Evolutionary conservation across 1,140 invertebrate genomes (phyloP), one percentile per base, ranked within the genome.

Genomic region (Vanessa atalanta): DNA sequence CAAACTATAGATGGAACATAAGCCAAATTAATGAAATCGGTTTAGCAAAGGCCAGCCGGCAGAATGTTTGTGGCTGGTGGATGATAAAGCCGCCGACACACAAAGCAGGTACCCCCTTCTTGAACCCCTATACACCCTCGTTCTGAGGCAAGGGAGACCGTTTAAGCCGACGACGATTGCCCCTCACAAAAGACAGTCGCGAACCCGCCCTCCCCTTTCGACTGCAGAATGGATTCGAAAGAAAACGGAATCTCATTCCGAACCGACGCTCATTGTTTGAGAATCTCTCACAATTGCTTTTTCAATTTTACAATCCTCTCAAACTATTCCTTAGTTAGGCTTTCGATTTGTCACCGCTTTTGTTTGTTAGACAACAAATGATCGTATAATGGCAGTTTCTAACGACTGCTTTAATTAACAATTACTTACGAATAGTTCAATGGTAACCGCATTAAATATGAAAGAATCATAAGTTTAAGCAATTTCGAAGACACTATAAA

Each of bases 241-340:
- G 86, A 88, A 88, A 86, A 86, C 84, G 71, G 79, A 84, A 87
- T 88, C 80, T 81, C 84, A 83, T 86, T 87, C 76, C 81, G 76
- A 78, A 75, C 72, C 74, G 64, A 66, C 70, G 77, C 76, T 84
- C 82, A 83, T 87, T 90, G 88, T 88, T 87, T 86, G 86, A 79
- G 78, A 82, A 83, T 80, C 81, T 83, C 76, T 80, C 84, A 82
- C 83, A 87, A 87, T 86, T 83, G 85, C 83, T 87, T 85, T 88
- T 85, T 82, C 79, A 84, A 88, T 83, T 85, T 83, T 79, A 80
- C 79, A 82, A 81, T 81, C 72, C 80, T 69, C 76, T 77, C 76
- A 70, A 78, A 82, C 73, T 75, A 78, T 79, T 77, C 67, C 76
- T 69, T 73, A 61, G 65, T 70, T 75, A 71, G 57, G 61, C 65